Base-by-base conservation (phyloP, 1,140 invertebrate genomes). In the Tetramorium alpestre region DNA sequence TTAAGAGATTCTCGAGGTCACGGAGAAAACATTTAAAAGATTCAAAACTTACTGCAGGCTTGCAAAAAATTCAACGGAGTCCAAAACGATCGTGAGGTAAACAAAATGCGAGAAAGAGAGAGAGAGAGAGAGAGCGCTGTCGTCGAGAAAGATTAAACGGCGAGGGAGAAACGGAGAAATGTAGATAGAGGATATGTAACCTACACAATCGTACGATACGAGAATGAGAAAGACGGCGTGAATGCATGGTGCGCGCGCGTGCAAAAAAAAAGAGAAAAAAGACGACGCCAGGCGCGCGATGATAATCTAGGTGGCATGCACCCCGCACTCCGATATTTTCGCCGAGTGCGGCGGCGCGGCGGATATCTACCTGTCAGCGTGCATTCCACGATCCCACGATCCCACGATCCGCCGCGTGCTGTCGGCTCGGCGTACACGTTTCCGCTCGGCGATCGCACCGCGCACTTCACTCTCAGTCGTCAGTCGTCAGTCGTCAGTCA, bases 321-420 rank as follows among this genome's bases (percentile, higher is more conserved):
- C 18, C 22, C 16, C 44, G n/a, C 16, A 47, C 54, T 73, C 18
- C 7, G 13, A 65, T 76, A 47, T 25, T 49, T 41, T 69, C n/a
- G 89, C 76, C 70, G 91, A 93, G 88, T 90, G 93, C 92, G 91
- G 88, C 91, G 91, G 92, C 92, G 92, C 91, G 85, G 88, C 75
- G 87, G 85, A 49, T 80, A 87, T 62, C 89, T 93, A 94, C 94
- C 93, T 93, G 93, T 93, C 91, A 93, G 92, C 92, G 90, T 90
- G 88, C 92, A 93, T 94, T 94, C 91, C 93, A 94, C 91, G 80
- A 90, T 93, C 73, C 91, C 93, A 94, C 91, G 80, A 90, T 93
- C 73, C 89, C 88, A 91, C 84, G 85, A 85, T 69, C 65, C 65
- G 65, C 87, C 65, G 65, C 87, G 80, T 89, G 88, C 69, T 87